These are phyloP conservation scores for Phengaris arion DNA, from an alignment of 2,888 invertebrate genomes.

Conservation along the genomic window DNA sequence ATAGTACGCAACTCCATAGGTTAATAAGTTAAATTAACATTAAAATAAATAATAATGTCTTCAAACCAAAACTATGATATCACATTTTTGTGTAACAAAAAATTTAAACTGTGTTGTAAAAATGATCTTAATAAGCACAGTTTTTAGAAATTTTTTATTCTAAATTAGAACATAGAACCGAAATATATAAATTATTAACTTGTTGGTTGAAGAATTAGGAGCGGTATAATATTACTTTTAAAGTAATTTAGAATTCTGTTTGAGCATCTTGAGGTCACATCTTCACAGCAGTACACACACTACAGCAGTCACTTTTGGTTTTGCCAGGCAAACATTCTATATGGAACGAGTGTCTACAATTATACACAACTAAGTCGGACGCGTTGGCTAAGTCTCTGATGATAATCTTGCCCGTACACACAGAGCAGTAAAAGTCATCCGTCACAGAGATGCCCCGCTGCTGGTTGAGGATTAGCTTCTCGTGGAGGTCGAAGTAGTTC, in stretches of 20 bases:
- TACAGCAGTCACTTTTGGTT: constrained; percentile 55
- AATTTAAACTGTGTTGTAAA: background rate
- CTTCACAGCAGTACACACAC: constrained; percentile 68
- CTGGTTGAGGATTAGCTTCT: constrained; percentile 87
- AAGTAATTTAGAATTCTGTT: constrained; percentile 11
- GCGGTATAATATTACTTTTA: background rate
- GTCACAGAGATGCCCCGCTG: constrained; percentile 87
- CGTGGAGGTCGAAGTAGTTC: constrained; percentile 93
- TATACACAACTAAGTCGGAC: constrained; percentile 88
- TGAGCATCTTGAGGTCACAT: constrained; percentile 53
- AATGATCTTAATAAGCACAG: background rate
- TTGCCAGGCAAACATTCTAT: constrained; percentile 86
- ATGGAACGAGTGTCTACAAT: constrained; percentile 94
- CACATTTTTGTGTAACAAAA: background rate
- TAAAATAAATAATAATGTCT: background rate
- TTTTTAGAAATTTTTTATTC: background rate
- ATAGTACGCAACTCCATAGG: background rate
- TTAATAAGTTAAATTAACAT: background rate
- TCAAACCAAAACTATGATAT: background rate
- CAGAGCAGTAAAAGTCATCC: constrained; percentile 88
- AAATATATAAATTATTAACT: background rate
- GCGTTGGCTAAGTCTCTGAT: constrained; percentile 85
- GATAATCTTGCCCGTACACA: constrained; percentile 88
- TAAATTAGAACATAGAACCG: background rate
- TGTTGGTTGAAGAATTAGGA: background rate